Base-by-base conservation (phyloP, 2,888 invertebrate genomes). In the Lymantria dispar region DNA sequence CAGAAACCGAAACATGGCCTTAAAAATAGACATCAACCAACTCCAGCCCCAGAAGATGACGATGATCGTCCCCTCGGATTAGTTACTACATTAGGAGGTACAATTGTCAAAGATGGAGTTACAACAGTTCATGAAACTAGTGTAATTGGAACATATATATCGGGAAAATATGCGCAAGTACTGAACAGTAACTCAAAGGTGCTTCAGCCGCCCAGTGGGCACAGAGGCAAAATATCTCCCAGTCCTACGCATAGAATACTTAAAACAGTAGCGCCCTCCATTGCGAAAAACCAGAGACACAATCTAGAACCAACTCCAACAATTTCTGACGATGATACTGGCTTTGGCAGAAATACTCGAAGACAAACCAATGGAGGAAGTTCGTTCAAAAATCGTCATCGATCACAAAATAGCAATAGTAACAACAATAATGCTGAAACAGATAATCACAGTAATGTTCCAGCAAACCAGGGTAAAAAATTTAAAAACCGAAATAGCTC, bases 121-220 rank as follows among this genome's bases (percentile, higher is more conserved):
- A 97, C 97, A 7, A 97, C 97, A 0, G 94, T 97, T 7, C 96
- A 96, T 74, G 97, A 97, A 85, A 97, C 97, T 0, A 96, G 95
- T 76, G 96, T 97, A n/a, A 95, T 97, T 68, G 96, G 97, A 29
- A 97, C 97, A 3, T 96, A 95, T 75, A 96, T 97, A 70, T 95
- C 95, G 45, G 96, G 96, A 38, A 97, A 97, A 86, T 97, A 97
- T 79, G 97, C 97, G 3, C 97, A 97, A 85, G 95, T 96, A 9
- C 86, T 97, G 31, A 96, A 96, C 73, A 96, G 96, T 71, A 95
- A 96, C 39, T 96, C 97, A 0, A 95, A 94, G 72, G 85, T 95
- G 38, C 82, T 94, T 52, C 52, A 48, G 12, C 76, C 81, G 56
- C 76, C 80, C 31, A 61, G 81, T 44, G 90, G 87, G 1, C 92